Percentiles rank a stretch among this genome's conserved stretches.
phyloP scores from a whole-genome alignment of 2,113 vertebrate genomes.

The Falco punctatus region DNA sequence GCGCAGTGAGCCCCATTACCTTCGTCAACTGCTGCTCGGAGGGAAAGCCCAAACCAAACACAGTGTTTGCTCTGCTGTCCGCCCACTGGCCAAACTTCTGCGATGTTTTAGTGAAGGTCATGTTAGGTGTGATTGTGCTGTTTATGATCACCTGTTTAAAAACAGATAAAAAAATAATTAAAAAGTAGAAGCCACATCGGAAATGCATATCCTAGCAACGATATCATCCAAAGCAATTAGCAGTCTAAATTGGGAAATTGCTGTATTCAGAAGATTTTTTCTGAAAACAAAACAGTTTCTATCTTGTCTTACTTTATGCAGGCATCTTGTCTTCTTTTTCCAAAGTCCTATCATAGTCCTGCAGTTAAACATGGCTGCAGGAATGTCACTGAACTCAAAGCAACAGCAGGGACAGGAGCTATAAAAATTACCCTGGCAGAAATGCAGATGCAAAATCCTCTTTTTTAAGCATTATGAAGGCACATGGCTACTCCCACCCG shows the following conservation, averaged over 20 bases:
- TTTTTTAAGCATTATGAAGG: background rate
- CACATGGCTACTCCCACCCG: rapidly evolving
- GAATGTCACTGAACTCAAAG: background rate
- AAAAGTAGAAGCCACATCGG: background rate
- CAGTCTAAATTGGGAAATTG: conserved; percentile 4
- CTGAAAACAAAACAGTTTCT: background rate
- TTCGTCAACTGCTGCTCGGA: conserved; percentile 93
- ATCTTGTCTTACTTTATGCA: background rate
- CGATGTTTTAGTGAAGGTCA: conserved; percentile 97
- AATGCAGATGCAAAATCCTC: background rate
- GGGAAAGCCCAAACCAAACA: conserved; percentile 93
- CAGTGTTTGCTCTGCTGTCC: conserved; percentile 96
- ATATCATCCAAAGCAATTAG: background rate
- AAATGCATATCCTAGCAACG: conserved; percentile 22
- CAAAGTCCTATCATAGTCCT: background rate
- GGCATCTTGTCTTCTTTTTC: background rate
- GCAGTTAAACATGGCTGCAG: background rate
- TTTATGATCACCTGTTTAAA: conserved; percentile 92
- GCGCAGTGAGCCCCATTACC: conserved; percentile 69
- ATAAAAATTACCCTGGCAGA: background rate
- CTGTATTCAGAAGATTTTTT: background rate
- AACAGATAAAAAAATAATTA: background rate
- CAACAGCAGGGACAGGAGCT: background rate
- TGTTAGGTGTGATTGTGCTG: conserved; percentile 97
- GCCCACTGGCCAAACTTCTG: conserved; percentile 99